phyloP scores from a whole-genome alignment of 1,140 invertebrate species.

The Homalodisca vitripennis region DNA sequence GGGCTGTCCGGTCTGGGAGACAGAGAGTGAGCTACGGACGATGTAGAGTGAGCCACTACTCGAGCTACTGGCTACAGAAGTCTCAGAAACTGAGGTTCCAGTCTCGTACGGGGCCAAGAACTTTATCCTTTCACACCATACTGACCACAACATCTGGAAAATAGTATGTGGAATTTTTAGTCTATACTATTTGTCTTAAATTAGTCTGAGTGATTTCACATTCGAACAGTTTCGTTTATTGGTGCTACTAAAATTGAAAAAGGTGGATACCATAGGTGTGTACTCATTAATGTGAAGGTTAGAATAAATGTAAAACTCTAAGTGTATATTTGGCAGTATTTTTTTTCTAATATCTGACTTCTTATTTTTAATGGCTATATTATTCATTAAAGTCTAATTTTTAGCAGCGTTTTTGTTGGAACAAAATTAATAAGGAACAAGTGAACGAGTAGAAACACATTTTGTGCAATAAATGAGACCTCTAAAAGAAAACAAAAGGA shows the following conservation, averaged over 20 bases:
- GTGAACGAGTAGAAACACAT: too few relatives aligned
- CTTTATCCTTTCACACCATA: slow-evolving; percentile 55
- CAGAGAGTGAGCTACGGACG: not conserved
- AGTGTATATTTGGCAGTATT: not conserved
- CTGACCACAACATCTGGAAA: slow-evolving; percentile 52
- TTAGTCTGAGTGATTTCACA: not conserved
- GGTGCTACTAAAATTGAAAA: not conserved
- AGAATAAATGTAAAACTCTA: not conserved
- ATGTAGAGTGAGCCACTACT: not conserved
- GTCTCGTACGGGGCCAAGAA: slow-evolving; percentile 46
- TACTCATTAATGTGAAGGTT: not conserved
- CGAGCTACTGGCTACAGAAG: slow-evolving; percentile 46
- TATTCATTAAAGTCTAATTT: too few relatives aligned
- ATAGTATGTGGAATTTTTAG: slow-evolving; percentile 20
- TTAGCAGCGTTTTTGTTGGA: too few relatives aligned
- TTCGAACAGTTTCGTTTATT: not conserved
- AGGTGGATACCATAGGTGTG: not conserved
- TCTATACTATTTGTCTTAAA: not conserved
- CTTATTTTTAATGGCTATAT: too few relatives aligned
- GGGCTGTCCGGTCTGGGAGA: not conserved
- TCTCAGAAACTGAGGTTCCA: slow-evolving; percentile 53
- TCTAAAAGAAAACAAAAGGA: not conserved
- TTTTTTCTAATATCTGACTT: too few relatives aligned
- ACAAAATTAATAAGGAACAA: too few relatives aligned
- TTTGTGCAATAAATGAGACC: too few relatives aligned